Conservation (phyloP, 2,113 vertebrate genomes). For the Crotalus helleri region DNA sequence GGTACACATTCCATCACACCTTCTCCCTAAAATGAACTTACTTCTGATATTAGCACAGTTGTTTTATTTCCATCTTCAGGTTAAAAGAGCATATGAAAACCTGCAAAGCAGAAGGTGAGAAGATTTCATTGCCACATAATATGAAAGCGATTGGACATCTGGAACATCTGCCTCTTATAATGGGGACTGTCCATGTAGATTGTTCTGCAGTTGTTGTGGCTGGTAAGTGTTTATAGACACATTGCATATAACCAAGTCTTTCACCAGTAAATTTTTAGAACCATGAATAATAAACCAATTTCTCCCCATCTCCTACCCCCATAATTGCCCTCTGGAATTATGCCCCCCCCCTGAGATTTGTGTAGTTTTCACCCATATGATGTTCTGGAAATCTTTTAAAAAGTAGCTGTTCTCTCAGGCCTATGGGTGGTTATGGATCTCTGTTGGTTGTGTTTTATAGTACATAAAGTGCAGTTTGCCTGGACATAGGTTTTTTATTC, state of each 20-base stretch:
- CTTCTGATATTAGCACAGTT: neutral
- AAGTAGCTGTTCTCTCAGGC: neutral
- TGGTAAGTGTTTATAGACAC: conserved; percentile 64
- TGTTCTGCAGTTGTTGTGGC: conserved; percentile 70
- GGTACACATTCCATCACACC: neutral
- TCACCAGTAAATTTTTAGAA: neutral
- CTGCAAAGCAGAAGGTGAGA: conserved; percentile 62
- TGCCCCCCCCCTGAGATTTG: neutral
- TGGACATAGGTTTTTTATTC: neutral
- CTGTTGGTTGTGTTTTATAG: neutral
- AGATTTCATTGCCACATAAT: conserved; percentile 50
- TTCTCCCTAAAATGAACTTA: neutral
- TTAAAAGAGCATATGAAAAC: conserved; percentile 72
- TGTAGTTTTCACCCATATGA: neutral
- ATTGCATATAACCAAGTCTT: neutral
- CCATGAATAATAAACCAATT: neutral
- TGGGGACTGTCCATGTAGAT: conserved; percentile 69
- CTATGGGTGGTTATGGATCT: neutral
- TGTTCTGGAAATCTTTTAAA: neutral
- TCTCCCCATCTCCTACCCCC: too few species aligned
- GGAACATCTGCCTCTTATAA: conserved; percentile 64
- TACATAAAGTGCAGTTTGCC: neutral
- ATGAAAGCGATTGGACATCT: conserved; percentile 70
- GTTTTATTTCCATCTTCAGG: conserved; percentile 56
- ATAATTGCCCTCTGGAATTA: neutral